Percentiles rank a stretch among this genome's conserved stretches.
Evolutionary conservation across 2,797 vertebrate species (phyloP).

Genomic region (Nannoperca australis): DNA sequence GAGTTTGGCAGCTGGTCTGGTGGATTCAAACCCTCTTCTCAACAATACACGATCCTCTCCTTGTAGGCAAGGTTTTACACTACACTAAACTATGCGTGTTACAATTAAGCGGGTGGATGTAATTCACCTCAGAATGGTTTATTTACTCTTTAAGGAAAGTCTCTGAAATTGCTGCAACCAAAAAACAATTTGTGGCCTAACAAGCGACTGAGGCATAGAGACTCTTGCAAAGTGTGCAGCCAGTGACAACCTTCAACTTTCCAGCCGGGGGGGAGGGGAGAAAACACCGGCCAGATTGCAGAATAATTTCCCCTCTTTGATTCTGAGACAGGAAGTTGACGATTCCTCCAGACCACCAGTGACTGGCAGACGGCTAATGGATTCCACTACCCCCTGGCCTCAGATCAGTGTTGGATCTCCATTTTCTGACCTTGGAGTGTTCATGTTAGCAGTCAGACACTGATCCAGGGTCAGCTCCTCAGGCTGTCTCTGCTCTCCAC

Average conservation of each 20-base stretch:
- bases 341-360: constrained; percentile 84
- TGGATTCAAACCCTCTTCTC: constrained; percentile 28
- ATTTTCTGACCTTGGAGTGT: constrained; percentile 17
- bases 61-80: constrained; percentile 61
- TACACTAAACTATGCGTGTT: constrained; percentile 64
- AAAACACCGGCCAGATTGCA: constrained; percentile 84
- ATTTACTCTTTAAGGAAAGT: constrained; percentile 74
- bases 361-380: constrained; percentile 68
- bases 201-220: constrained; percentile 57
- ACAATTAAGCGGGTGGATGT: constrained; percentile 70
- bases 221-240: constrained; percentile 55
- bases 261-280: constrained; percentile 65
- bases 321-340: constrained; percentile 90
- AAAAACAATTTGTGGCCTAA: constrained; percentile 75
- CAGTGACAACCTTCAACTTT: constrained; percentile 73
- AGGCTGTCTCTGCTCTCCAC: constrained; percentile 46
- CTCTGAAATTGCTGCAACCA: constrained; percentile 75
- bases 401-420: constrained; percentile 62
- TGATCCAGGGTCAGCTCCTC: constrained; percentile 65
- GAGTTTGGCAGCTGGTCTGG: constrained; percentile 37
- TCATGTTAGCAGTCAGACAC: constrained; percentile 34
- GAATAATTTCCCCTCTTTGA: constrained; percentile 87
- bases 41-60: constrained; percentile 16
- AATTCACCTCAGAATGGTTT: constrained; percentile 71
- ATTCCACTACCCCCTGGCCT: constrained; percentile 51